Percentiles rank a stretch among this genome's conserved stretches.
phyloP scores from a whole-genome alignment of 2,797 vertebrate species.

The Odontamblyopus lacepedii region DNA sequence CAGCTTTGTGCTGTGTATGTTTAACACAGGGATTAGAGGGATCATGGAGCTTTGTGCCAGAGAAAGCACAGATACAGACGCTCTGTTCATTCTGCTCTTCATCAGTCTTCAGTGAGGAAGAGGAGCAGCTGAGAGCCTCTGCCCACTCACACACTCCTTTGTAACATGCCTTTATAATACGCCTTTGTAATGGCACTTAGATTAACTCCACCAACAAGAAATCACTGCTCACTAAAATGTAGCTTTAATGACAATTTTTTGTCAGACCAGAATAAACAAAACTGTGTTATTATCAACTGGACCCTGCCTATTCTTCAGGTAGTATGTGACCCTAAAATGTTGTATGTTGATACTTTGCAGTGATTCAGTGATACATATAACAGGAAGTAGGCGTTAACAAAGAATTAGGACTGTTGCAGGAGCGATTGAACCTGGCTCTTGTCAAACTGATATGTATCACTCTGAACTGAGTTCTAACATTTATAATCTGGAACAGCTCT shows the following conservation, averaged over 20 bases:
- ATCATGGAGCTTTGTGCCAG: conserved; percentile 65
- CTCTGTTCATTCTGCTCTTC: conserved; percentile 63
- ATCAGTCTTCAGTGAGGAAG: conserved; percentile 73
- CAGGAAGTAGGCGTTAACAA: no score
- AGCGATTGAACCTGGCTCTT: no score
- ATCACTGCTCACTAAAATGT: conserved; percentile 32
- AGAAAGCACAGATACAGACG: conserved; percentile 57
- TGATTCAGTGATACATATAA: no score
- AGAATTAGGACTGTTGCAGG: no score
- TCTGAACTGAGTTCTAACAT: no score
- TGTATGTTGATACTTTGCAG: no score
- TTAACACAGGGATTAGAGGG: conserved; percentile 69
- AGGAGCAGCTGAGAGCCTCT: conserved; percentile 59
- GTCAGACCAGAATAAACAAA: conserved; percentile 24
- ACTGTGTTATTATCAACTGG: not conserved
- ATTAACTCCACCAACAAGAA: conserved; percentile 34
- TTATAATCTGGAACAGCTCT: no score
- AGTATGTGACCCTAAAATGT: not conserved
- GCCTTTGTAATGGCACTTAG: conserved; percentile 42
- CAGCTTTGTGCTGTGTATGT: conserved; percentile 62
- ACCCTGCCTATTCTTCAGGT: conserved; percentile 24
- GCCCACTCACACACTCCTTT: conserved; percentile 52
- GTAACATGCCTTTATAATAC: conserved; percentile 40
- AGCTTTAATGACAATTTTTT: conserved; percentile 19
- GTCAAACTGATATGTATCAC: no score